These are phyloP conservation scores for Chondrilla cf. caribensis DNA, from an alignment of 37 sponge, comb jelly and placozoan genomes.

Conservation along the genomic window DNA sequence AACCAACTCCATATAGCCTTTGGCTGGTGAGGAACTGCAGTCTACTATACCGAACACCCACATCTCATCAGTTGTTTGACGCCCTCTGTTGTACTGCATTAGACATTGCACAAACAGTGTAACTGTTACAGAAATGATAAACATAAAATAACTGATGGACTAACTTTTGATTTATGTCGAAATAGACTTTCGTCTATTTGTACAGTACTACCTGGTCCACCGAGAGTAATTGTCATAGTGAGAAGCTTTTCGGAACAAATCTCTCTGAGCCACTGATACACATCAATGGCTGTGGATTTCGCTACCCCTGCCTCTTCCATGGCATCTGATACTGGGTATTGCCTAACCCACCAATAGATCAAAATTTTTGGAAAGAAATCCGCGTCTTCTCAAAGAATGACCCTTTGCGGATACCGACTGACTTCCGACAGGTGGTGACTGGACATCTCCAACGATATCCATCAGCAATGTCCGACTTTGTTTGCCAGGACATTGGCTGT, in stretches of 20 bases:
- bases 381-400: conserved; percentile 51
- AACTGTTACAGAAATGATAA: neutral
- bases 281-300: conserved; percentile 40
- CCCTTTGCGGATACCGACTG: conserved; percentile 32
- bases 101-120: neutral
- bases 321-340: conserved; percentile 38
- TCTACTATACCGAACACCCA: conserved; percentile 80
- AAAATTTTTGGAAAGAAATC: conserved; percentile 61
- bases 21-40: conserved; percentile 19
- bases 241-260: conserved; percentile 38
- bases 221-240: neutral
- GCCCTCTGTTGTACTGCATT: conserved; percentile 50
- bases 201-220: conserved; percentile 38
- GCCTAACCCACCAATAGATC: conserved; percentile 44
- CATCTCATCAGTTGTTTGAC: conserved; percentile 23
- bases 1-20: conserved; percentile 67
- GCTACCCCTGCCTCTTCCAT: conserved; percentile 32
- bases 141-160: no score
- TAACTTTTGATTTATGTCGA: conserved; percentile 52
- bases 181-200: conserved; percentile 60
- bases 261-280: conserved; percentile 53
- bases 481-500: neutral
- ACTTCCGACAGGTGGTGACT: conserved; percentile 28
- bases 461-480: conserved; percentile 33
- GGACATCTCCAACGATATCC: conserved; percentile 39